Evolutionary conservation across 2,113 vertebrate genomes (phyloP).

Genomic region (Cinclus mexicanus): DNA sequence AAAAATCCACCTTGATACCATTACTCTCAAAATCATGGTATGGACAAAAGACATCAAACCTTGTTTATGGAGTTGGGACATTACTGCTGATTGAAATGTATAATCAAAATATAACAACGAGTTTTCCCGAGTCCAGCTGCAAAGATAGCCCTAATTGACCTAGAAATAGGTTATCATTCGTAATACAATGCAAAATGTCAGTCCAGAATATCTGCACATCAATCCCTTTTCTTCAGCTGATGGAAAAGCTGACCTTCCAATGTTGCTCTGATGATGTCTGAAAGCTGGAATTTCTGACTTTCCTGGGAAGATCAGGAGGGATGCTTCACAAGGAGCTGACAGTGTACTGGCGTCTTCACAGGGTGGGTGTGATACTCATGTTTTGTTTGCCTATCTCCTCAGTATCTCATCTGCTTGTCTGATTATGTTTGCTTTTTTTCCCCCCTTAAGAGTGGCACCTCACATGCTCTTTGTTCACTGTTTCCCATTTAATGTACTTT

Average conservation of each 20-base stretch:
- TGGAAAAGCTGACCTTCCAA: background rate
- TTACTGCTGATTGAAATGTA: background rate
- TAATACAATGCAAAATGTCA: background rate
- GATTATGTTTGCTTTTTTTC: background rate
- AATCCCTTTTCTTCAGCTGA: background rate
- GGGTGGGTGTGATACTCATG: background rate
- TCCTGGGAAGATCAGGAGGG: background rate
- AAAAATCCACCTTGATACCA: background rate
- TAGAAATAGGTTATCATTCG: background rate
- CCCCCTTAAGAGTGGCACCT: background rate
- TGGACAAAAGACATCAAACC: background rate
- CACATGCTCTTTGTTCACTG: background rate
- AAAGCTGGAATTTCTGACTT: background rate
- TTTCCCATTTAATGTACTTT: background rate
- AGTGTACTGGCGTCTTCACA: accelerated
- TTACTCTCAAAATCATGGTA: background rate
- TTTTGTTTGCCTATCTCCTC: background rate
- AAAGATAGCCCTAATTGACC: background rate
- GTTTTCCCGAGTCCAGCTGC: background rate
- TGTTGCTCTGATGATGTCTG: background rate
- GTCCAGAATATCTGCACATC: background rate
- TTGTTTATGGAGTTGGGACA: background rate
- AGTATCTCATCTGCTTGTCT: background rate
- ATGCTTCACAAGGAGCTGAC: background rate
- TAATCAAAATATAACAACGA: background rate